Percentiles rank a stretch among this genome's conserved stretches.
Conservation (phyloP, 2,797 vertebrate genomes). For the Lepilemur ruficaudatus region DNA sequence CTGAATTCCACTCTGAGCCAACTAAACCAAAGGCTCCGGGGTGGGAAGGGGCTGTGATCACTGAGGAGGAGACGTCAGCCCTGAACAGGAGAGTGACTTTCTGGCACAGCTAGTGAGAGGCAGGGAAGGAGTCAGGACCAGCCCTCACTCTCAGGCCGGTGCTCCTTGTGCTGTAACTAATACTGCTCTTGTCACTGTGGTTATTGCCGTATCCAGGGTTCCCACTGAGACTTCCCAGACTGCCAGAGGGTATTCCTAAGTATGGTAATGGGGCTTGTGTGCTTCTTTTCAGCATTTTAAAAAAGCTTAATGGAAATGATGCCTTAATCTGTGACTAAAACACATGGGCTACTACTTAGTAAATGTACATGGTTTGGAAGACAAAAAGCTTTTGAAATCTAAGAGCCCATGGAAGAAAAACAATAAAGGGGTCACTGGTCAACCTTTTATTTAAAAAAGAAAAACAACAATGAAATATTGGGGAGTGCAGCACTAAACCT, state of each 20-base stretch:
- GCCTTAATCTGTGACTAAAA: background rate
- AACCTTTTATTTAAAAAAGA: background rate
- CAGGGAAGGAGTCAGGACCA: background rate
- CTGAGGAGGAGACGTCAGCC: background rate
- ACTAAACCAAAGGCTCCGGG: background rate
- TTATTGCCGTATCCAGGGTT: background rate
- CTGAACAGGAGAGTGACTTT: background rate
- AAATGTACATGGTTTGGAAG: background rate
- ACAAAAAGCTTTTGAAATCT: background rate
- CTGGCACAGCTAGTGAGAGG: background rate
- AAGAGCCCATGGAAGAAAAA: background rate
- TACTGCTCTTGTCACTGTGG: fast-evolving
- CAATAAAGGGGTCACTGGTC: background rate
- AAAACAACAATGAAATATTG: background rate
- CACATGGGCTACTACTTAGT: background rate
- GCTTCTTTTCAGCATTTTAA: background rate
- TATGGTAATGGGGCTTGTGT: background rate
- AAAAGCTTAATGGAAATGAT: background rate
- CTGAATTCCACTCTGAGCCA: background rate
- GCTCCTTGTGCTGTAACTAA: background rate
- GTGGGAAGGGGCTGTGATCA: background rate
- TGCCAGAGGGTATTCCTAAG: background rate
- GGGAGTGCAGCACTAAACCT: too few relatives aligned
- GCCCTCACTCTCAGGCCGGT: fast-evolving
- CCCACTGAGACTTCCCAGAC: background rate